Conservation (phyloP, 2,113 vertebrate species). For the Conger conger region DNA sequence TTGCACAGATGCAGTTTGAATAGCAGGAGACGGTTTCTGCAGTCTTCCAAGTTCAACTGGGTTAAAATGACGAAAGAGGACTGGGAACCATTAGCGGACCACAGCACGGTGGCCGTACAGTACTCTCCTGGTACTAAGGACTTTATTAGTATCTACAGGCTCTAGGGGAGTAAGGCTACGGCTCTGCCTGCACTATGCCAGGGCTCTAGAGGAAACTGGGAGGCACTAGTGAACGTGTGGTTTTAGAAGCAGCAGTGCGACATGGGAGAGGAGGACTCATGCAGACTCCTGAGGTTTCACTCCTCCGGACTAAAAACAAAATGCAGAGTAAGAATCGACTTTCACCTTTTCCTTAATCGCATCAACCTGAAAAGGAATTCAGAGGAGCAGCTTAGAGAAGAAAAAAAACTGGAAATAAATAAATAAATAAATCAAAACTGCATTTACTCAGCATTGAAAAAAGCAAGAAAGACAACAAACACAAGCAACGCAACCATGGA, state of each 20-base stretch:
- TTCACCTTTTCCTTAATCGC: conserved; percentile 99
- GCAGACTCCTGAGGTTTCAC: conserved; percentile 92
- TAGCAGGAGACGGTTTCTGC: background rate
- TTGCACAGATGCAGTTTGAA: background rate
- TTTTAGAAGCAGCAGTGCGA: conserved; percentile 87
- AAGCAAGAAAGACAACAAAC: conserved; percentile 73
- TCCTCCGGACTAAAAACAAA: conserved; percentile 88
- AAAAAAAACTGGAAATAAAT: conserved; percentile 73
- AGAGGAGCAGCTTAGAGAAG: conserved; percentile 92
- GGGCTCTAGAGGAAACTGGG: conserved; percentile 75
- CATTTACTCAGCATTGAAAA: conserved; percentile 78
- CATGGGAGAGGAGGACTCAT: conserved; percentile 85
- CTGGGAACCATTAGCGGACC: conserved; percentile 71
- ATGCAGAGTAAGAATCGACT: conserved; percentile 86
- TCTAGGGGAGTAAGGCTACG: conserved; percentile 58
- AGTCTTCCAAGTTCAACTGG: background rate
- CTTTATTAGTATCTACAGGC: conserved; percentile 43
- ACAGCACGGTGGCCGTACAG: conserved; percentile 30
- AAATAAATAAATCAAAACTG: conserved; percentile 58
- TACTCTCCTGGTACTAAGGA: conserved; percentile 58
- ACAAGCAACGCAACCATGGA: conserved; percentile 67
- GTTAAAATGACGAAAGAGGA: background rate
- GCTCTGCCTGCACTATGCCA: conserved; percentile 72
- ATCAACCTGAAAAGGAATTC: conserved; percentile 99
- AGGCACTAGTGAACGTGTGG: conserved; percentile 81